Conservation (phyloP, 2,797 vertebrate genomes). For the Smutsia temminckii region DNA sequence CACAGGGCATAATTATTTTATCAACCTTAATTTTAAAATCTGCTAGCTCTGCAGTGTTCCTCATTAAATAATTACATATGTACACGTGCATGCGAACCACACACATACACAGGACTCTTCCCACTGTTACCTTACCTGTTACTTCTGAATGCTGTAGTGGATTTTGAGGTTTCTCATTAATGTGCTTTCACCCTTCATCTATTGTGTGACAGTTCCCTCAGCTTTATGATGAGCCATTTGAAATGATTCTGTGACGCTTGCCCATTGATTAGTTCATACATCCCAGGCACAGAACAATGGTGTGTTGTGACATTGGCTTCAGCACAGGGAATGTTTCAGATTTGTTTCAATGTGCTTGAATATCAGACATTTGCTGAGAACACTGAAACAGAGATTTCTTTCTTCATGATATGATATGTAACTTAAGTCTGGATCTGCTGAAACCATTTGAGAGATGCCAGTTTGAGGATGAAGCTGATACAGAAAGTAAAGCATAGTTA, state of each 20-base stretch:
- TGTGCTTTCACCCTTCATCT: not conserved
- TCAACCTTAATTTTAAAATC: not conserved
- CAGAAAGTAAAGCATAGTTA: not conserved
- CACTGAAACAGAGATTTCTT: not conserved
- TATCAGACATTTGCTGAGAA: not conserved
- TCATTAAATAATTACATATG: not conserved
- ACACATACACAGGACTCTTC: not conserved
- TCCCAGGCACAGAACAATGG: not conserved
- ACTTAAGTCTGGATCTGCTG: not conserved
- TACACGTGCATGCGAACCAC: not conserved
- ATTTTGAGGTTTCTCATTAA: not conserved
- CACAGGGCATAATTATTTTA: not conserved
- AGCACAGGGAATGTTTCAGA: not conserved
- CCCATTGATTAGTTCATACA: not conserved
- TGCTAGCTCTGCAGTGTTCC: not conserved
- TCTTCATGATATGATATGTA: not conserved
- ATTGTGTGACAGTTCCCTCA: not conserved
- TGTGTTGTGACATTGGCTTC: not conserved
- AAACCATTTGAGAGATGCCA: not conserved
- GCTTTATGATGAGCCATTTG: not conserved
- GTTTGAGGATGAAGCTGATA: not conserved
- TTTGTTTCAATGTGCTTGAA: not conserved
- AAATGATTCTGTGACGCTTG: not conserved
- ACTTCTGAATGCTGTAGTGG: not conserved
- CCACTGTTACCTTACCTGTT: not conserved